Evolutionary conservation across 2,113 vertebrate species (phyloP).

Genomic region (Mustelus asterias): DNA sequence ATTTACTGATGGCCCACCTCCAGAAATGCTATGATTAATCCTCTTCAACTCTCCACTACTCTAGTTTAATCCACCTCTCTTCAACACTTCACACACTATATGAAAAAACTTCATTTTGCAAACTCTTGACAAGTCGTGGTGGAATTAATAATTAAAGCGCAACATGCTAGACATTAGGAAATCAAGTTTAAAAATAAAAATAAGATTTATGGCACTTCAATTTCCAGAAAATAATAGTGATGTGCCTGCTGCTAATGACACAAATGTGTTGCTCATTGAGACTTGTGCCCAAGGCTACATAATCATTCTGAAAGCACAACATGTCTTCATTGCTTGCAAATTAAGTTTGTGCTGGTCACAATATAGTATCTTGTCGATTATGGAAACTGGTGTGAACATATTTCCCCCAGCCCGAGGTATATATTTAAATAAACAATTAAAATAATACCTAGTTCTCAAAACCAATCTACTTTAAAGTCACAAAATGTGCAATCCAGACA

Average conservation of each 20-base stretch:
- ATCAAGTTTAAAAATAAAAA: conserved; percentile 35
- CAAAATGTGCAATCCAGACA: too few species aligned
- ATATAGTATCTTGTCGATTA: not conserved
- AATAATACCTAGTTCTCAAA: not conserved
- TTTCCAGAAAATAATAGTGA: conserved; percentile 17
- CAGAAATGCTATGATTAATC: not conserved
- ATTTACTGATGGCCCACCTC: not conserved
- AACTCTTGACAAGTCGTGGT: not conserved
- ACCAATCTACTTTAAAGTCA: not conserved
- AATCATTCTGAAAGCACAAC: not conserved
- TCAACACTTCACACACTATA: not conserved
- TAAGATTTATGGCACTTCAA: conserved; percentile 1
- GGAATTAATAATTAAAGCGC: conserved; percentile 12
- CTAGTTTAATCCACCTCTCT: not conserved
- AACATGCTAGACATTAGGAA: not conserved
- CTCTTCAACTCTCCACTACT: not conserved
- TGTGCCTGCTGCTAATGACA: not conserved
- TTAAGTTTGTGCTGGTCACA: not conserved
- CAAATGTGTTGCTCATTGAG: conserved; percentile 5
- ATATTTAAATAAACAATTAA: not conserved
- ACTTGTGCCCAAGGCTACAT: not conserved
- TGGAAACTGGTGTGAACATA: not conserved
- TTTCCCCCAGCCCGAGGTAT: not conserved
- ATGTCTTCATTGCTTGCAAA: not conserved
- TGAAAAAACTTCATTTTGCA: not conserved